Evolutionary conservation across 2,797 vertebrate species (phyloP), one percentile per base, ranked within the genome.

Genomic region (Crenichthys baileyi): DNA sequence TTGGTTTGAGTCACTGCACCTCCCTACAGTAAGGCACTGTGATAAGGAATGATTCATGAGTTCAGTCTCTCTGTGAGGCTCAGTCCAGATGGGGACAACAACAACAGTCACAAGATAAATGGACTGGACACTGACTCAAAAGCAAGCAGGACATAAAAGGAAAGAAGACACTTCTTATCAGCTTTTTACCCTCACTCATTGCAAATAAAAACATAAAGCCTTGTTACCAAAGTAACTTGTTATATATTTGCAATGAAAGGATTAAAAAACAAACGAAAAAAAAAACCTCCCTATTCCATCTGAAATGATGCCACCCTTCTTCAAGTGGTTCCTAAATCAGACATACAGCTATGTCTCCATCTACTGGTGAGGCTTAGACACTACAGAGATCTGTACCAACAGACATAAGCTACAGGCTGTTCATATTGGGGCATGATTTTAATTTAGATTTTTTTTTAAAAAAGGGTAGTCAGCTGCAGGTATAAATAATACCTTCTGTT

Each of bases 21-120:
- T 82, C 89, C 82, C 73, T 67, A 82, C 77, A 73, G 79, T 48
- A 75, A 41, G 79, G 75, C 55, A 73, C 77, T 78, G 80, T 46
- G 76, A 90, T 90, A 89, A 92, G 84, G 67, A 72, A 72, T 91
- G 91, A 94, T 92, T 92, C 88, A 90, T 83, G 84, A 79, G 80
- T 56, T 24, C 72, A 39, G 77, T 85, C 85, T 46, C 73, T 50
- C 76, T 65, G 70, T 16, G 0, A 85, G 85, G 75, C 80, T 79
- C 65, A 16, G 78, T 46, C 73, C 48, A 79, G 83, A 70, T 78
- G 83, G 77, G 77, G 46, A 87, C 81, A 44, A 79, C 75, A 51
- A 58, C 51, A 78, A 31, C 50, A 68, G 67, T 68, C 41, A 46
- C 77, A 58, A 63, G 75, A 65, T 72, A 80, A 79, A 74, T 39